These are phyloP conservation scores for Nymphalis urticae DNA, from an alignment of 2,888 invertebrate genomes.

Conservation along the genomic window DNA sequence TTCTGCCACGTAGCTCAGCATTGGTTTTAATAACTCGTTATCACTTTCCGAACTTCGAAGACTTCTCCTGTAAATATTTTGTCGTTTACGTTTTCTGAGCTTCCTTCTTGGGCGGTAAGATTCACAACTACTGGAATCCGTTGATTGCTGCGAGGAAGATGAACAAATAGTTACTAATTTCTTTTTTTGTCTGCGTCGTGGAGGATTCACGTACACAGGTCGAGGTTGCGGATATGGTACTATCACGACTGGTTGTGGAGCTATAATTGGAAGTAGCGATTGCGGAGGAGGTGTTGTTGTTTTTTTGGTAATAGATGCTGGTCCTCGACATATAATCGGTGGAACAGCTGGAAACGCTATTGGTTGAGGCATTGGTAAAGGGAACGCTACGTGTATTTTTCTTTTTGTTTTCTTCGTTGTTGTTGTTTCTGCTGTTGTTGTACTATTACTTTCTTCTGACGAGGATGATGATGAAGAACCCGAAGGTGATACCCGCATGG, in stretches of 20 bases:
- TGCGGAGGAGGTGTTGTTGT: no score
- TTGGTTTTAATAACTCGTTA: slow-evolving; percentile 43
- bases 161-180: slow-evolving; percentile 23
- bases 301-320: no score
- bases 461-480: background rate
- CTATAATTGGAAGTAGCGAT: slow-evolving; percentile 12
- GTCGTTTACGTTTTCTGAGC: slow-evolving; percentile 31
- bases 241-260: slow-evolving; percentile 40
- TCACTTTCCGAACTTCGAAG: slow-evolving; percentile 37
- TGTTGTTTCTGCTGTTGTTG: background rate
- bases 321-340: background rate
- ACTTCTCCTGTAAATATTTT: slow-evolving; percentile 29
- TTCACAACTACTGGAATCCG: slow-evolving; percentile 37
- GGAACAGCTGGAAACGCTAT: background rate
- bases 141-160: slow-evolving; percentile 36
- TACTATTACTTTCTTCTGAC: background rate
- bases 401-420: background rate
- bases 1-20: slow-evolving; percentile 45
- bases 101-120: slow-evolving; percentile 30
- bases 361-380: background rate
- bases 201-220: slow-evolving; percentile 19
- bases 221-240: slow-evolving; percentile 39
- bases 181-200: slow-evolving; percentile 21
- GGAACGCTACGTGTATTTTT: background rate
- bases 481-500: background rate